A percentile compares a stretch with the other conserved stretches of the same genome.
phyloP scores from a whole-genome alignment of 2,113 vertebrate genomes.

The Onychostruthus taczanowskii region DNA sequence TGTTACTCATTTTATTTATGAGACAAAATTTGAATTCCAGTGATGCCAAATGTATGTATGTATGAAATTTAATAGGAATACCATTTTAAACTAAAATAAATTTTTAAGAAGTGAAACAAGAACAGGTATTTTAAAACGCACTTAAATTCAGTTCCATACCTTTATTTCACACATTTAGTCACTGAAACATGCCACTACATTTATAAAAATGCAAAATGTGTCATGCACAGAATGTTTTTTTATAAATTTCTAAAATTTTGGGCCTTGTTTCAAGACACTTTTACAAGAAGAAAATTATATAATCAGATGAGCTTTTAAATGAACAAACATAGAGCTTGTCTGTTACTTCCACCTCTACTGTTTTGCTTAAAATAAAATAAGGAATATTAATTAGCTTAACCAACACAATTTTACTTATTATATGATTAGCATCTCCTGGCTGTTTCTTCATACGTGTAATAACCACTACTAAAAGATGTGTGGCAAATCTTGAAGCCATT shows the following conservation, averaged over 20 bases:
- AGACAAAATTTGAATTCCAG: background rate
- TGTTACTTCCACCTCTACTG: background rate
- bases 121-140: background rate
- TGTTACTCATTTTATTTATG: background rate
- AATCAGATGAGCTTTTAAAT: background rate
- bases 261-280: background rate
- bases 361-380: background rate
- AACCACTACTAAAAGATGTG: background rate
- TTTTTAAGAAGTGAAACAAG: background rate
- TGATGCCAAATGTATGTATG: background rate
- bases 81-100: background rate
- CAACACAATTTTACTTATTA: background rate
- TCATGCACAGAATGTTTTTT: fast-evolving
- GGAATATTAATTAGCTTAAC: background rate
- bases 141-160: background rate
- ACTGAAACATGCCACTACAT: background rate
- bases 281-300: background rate
- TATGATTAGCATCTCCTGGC: background rate
- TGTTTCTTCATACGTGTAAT: background rate
- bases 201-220: background rate
- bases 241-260: background rate
- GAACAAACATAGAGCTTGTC: background rate
- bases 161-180: background rate
- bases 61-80: background rate
- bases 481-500: background rate